phyloP scores from a whole-genome alignment of 2,888 invertebrate species.

The Noctua fimbriata region DNA sequence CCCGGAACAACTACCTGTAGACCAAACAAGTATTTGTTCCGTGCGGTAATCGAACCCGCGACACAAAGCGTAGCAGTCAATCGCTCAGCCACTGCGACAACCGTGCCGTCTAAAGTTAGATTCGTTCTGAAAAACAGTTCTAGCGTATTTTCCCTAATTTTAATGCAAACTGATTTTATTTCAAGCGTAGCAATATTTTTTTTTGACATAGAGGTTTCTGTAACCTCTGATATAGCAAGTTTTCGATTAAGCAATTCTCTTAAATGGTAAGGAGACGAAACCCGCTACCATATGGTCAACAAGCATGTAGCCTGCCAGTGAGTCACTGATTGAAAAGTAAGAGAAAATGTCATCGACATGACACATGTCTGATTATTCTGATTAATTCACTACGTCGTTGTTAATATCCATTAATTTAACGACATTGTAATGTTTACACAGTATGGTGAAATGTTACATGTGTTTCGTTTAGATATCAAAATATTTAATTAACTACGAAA shows the following conservation, averaged over 20 bases:
- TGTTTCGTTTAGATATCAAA: conserved; percentile 43
- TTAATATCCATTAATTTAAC: conserved; percentile 47
- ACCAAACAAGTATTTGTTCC: no score
- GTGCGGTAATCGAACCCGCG: no score
- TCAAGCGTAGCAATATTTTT: not conserved
- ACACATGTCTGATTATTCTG: conserved; percentile 60
- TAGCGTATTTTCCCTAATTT: not conserved
- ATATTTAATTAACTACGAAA: conserved; percentile 15
- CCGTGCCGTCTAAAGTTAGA: no score
- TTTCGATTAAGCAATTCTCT: conserved; percentile 47
- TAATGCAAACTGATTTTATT: not conserved
- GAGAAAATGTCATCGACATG: conserved; percentile 62
- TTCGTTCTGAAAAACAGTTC: not conserved
- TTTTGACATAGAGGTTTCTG: conserved; percentile 14
- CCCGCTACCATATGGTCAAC: conserved; percentile 59
- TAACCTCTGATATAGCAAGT: conserved; percentile 8
- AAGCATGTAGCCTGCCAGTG: conserved; percentile 37
- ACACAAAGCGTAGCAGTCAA: no score
- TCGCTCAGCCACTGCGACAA: no score
- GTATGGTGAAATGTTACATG: conserved; percentile 35
- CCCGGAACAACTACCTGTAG: no score
- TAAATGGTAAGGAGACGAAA: conserved; percentile 49
- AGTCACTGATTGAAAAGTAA: conserved; percentile 61
- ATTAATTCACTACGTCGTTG: conserved; percentile 50
- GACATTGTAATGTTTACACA: conserved; percentile 45